A percentile compares a stretch with the other conserved stretches of the same genome.
These are phyloP conservation scores for Drosophila repleta DNA, from an alignment of 1,140 invertebrate genomes.

Conservation along the genomic window DNA sequence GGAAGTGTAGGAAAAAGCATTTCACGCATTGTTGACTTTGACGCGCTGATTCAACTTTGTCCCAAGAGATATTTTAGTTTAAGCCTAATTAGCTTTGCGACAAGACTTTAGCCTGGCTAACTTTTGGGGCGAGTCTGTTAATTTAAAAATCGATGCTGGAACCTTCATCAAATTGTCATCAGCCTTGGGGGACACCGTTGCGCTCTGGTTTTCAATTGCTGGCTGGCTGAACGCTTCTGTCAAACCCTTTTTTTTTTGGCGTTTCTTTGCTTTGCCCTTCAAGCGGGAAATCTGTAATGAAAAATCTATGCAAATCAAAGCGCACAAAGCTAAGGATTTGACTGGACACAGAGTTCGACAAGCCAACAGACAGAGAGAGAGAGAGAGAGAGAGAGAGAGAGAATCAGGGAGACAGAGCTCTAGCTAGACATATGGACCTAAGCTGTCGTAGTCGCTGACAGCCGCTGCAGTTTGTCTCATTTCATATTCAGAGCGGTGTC, in stretches of 20 bases:
- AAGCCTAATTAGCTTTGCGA: slow-evolving; percentile 67
- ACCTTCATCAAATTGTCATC: slow-evolving; percentile 78
- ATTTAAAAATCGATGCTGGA: slow-evolving; percentile 73
- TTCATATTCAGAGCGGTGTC: slow-evolving; percentile 61
- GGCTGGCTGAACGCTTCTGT: slow-evolving; percentile 31
- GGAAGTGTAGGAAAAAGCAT: slow-evolving; percentile 42
- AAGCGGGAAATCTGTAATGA: slow-evolving; percentile 69
- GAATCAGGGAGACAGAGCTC: background rate
- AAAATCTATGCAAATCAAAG: slow-evolving; percentile 77
- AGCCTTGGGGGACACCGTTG: slow-evolving; percentile 38
- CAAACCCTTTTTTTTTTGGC: slow-evolving; percentile 46
- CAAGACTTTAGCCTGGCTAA: slow-evolving; percentile 47
- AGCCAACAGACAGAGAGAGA: background rate
- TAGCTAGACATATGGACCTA: slow-evolving; percentile 48
- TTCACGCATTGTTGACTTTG: slow-evolving; percentile 71
- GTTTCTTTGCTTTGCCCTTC: slow-evolving; percentile 38
- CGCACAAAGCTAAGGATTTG: slow-evolving; percentile 33
- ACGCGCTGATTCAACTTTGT: slow-evolving; percentile 54
- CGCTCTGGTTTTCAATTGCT: slow-evolving; percentile 33
- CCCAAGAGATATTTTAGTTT: slow-evolving; percentile 54
- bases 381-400: background rate
- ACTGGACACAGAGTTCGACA: slow-evolving; percentile 1
- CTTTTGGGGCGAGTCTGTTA: slow-evolving; percentile 56
- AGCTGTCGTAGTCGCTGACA: slow-evolving; percentile 46
- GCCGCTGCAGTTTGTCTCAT: slow-evolving; percentile 67